Evolutionary conservation across 64 coral and sea anemone genomes (phyloP), one percentile per base, ranked within the genome.

Genomic region (Acropora tenuis): DNA sequence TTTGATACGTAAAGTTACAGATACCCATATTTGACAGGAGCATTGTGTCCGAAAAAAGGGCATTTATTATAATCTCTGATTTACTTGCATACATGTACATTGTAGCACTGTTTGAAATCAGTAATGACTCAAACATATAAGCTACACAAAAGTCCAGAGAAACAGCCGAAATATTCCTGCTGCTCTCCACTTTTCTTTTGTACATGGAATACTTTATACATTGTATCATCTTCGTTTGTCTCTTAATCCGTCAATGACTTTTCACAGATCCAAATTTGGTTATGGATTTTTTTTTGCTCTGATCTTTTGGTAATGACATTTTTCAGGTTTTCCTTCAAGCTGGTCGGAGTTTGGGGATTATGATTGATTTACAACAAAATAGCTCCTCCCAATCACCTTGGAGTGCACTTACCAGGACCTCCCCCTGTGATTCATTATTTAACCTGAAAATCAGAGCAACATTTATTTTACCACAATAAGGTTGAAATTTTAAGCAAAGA

Each of bases 1-100:
- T 76, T 82, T 48, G 50, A 86, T 78, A 92, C 73, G 69, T 72
- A 4, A 72, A 42, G 69, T 30, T 72, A 72, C 69, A 72, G 18
- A 19, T 20, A 41, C 18, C 65, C 2, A 18, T 72, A 72, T 73
- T 73, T 40, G 6, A 73, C 40, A 40, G 69, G 59, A 9, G 59
- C 59, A 63, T 41, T 73, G 69, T 73, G 18, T 73, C 69, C 41
- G 30, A 72, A 72, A 72, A 72, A 19, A 41, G 0, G 69, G 69
- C 0, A 72, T 72, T 72, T 72, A 72, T 72, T 72, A 72, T 73
- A 73, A 5, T 73, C 69, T 41, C 69, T 73, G 69, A 73, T 41
- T 40, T 40, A 73, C 69, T 41, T 30, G 69, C 69, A 73, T 63
- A 63, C 59, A 63, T 63, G 59, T 63, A 17, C 59, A 63, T 63